phyloP scores from a whole-genome alignment of 1,140 invertebrate genomes.

The Ostrea denselamellosa region DNA sequence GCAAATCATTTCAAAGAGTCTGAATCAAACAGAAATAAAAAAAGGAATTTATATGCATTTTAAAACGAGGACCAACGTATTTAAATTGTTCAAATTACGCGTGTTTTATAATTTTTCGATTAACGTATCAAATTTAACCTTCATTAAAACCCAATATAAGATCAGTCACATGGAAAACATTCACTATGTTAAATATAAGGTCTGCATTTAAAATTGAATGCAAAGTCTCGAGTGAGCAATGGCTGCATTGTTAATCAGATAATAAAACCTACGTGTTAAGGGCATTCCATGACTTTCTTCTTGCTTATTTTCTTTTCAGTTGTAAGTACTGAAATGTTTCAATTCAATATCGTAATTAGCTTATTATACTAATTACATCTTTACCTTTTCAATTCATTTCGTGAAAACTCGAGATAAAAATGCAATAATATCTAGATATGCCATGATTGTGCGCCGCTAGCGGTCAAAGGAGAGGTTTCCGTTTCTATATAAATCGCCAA shows the following conservation, averaged over 20 bases:
- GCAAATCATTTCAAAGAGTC: not conserved
- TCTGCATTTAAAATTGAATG: slow-evolving; percentile 21
- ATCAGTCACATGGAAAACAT: slow-evolving; percentile 5
- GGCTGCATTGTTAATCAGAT: not conserved
- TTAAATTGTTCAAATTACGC: not conserved
- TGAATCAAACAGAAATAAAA: slow-evolving; percentile 23
- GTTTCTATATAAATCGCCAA: not conserved
- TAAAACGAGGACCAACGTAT: slow-evolving; percentile 21
- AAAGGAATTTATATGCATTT: not conserved
- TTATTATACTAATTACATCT: slow-evolving; percentile 34
- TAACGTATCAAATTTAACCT: slow-evolving; percentile 32
- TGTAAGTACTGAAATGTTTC: slow-evolving; percentile 26
- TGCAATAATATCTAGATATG: slow-evolving; percentile 29
- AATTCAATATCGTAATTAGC: slow-evolving; percentile 25
- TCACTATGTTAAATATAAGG: slow-evolving; percentile 11
- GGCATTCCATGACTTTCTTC: slow-evolving; percentile 1
- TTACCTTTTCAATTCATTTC: slow-evolving; percentile 32
- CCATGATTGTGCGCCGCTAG: not conserved
- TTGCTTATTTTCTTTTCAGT: slow-evolving; percentile 13
- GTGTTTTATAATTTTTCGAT: slow-evolving; percentile 26
- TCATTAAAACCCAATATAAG: not conserved
- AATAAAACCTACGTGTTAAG: not conserved
- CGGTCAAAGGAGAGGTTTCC: slow-evolving; percentile 8
- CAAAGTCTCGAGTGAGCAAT: not conserved
- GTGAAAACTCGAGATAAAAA: slow-evolving; percentile 16